Percentiles rank a stretch among this genome's conserved stretches.
These are phyloP conservation scores for Eulemur albifrons DNA, from an alignment of 2,797 vertebrate species.

Conservation along the genomic window DNA sequence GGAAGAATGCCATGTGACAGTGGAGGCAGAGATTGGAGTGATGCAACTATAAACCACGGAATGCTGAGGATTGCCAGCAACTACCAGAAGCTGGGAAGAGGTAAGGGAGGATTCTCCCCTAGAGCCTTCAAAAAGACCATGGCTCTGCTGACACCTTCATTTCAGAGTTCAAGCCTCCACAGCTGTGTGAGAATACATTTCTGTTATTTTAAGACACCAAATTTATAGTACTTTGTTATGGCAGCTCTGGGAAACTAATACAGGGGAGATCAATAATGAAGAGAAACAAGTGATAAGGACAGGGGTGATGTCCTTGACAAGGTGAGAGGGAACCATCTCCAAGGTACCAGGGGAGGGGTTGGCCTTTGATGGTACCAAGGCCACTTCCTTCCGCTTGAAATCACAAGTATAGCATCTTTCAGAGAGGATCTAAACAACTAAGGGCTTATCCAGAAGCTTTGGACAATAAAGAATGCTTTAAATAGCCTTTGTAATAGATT, in stretches of 20 bases:
- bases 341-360: neutral
- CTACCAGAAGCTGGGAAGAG: neutral
- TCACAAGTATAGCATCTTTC: neutral
- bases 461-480: neutral
- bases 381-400: neutral
- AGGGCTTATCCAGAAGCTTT: neutral
- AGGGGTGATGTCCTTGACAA: neutral
- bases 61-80: neutral
- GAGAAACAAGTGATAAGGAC: neutral
- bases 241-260: neutral
- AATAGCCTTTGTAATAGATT: neutral
- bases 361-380: neutral
- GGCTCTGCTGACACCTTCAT: neutral
- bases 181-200: neutral
- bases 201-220: neutral
- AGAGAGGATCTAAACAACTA: neutral
- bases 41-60: neutral
- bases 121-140: neutral
- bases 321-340: neutral
- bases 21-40: neutral
- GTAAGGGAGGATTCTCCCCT: neutral
- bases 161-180: neutral
- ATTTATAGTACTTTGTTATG: neutral
- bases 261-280: neutral
- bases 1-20: neutral